Evolutionary conservation across 2,888 invertebrate species (phyloP).

Genomic region (Eristalinus sepulchralis): DNA sequence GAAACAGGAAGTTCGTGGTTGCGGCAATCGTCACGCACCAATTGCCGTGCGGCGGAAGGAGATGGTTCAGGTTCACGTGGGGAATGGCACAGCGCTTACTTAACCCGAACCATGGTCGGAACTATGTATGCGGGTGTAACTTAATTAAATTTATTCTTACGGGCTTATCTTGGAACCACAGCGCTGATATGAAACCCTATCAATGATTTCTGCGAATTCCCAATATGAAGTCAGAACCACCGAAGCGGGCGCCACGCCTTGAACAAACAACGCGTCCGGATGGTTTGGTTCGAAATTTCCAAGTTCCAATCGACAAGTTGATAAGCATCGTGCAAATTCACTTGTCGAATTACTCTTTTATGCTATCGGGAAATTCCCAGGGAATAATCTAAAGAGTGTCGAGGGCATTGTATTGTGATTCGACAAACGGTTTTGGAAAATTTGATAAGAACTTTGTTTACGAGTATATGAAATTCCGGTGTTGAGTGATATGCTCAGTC

Average conservation of each 20-base stretch:
- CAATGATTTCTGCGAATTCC: not conserved
- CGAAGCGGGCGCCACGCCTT: slow-evolving; percentile 25
- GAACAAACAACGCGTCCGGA: slow-evolving; percentile 7
- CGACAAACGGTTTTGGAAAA: not conserved
- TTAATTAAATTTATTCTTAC: not conserved
- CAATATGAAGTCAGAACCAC: not conserved
- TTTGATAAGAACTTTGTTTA: not conserved
- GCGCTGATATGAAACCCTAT: not conserved
- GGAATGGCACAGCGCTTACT: not conserved
- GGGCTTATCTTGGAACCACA: not conserved
- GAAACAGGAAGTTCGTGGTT: slow-evolving; percentile 61
- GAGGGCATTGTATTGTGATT: no score
- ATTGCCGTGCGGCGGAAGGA: slow-evolving; percentile 26
- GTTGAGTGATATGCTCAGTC: no score
- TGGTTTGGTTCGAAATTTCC: not conserved
- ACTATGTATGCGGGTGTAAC: not conserved
- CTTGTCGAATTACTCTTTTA: not conserved
- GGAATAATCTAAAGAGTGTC: no score
- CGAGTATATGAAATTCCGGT: no score
- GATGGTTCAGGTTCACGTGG: not conserved
- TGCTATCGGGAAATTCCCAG: no score
- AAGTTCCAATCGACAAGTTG: not conserved
- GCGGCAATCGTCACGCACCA: slow-evolving; percentile 59
- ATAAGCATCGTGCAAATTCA: not conserved
- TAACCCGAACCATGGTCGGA: not conserved